A percentile compares a stretch with the other conserved stretches of the same genome.
Conservation (phyloP, 2,797 vertebrate species). For the Percopsis omiscomaycus region DNA sequence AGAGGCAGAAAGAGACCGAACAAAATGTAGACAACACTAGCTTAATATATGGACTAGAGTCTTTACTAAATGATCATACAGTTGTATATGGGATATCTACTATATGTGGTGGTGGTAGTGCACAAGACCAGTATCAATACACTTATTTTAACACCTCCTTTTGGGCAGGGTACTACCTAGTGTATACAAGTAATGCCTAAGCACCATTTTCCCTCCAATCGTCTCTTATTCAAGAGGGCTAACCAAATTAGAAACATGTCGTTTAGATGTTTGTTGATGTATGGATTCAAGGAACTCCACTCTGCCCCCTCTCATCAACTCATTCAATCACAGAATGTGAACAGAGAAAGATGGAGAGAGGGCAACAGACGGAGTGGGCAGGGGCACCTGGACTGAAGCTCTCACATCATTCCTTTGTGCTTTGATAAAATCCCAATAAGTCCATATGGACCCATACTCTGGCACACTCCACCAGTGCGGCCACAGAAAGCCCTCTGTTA, state of each 20-base stretch:
- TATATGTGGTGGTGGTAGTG: too few species aligned
- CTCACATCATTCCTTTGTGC: conserved; percentile 44
- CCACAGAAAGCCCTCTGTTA: conserved; percentile 59
- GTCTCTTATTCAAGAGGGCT: too few species aligned
- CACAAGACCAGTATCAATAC: background rate
- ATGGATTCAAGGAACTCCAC: too few species aligned
- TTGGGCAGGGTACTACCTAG: too few species aligned
- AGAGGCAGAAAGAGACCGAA: background rate
- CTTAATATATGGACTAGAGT: background rate
- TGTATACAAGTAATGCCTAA: too few species aligned
- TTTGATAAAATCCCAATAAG: conserved; percentile 61
- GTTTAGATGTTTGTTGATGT: too few species aligned
- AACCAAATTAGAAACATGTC: too few species aligned
- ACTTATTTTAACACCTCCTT: too few species aligned
- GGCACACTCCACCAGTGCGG: conserved; percentile 52
- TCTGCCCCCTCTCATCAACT: too few species aligned
- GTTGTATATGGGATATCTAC: background rate
- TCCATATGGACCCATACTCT: conserved; percentile 36
- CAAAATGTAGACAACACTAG: background rate
- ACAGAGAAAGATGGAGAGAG: background rate
- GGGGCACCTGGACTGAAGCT: conserved; percentile 21
- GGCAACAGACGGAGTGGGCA: conserved; percentile 7
- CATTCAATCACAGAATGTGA: background rate
- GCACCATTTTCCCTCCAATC: too few species aligned
- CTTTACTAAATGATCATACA: background rate